A percentile compares a stretch with the other conserved stretches of the same genome.
These are phyloP conservation scores for Acanthornis magna DNA, from an alignment of 2,797 vertebrate genomes.

Conservation along the genomic window DNA sequence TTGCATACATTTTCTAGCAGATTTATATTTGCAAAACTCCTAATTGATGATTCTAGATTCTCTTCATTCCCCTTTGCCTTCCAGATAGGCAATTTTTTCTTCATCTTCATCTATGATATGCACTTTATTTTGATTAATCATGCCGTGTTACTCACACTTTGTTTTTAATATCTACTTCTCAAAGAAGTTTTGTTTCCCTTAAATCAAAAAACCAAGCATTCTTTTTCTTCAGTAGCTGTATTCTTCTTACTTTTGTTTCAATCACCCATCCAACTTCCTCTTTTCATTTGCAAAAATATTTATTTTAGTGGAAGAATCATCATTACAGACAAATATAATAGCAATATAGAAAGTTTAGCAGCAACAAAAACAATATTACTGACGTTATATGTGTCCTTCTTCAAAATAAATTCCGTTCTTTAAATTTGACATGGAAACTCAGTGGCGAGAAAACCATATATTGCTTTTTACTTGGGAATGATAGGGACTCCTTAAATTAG, in stretches of 20 bases:
- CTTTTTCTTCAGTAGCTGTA: background rate
- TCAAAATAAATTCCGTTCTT: background rate
- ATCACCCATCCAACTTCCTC: background rate
- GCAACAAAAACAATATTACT: background rate
- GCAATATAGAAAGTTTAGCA: background rate
- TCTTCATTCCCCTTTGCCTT: background rate
- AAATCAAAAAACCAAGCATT: background rate
- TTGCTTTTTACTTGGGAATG: background rate
- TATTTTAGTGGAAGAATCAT: background rate
- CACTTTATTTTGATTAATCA: background rate
- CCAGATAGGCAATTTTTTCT: background rate
- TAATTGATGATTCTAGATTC: background rate
- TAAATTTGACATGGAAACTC: background rate
- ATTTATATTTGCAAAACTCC: background rate
- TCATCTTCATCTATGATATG: background rate
- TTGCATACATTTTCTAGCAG: background rate
- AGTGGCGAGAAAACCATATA: background rate
- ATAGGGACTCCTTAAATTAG: background rate
- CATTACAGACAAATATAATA: background rate
- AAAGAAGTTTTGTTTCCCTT: background rate
- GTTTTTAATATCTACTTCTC: background rate
- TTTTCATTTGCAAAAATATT: background rate
- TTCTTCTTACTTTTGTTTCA: background rate
- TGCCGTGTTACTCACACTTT: background rate
- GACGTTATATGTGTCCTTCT: background rate